Base-by-base conservation (phyloP, 2,797 vertebrate genomes). In the Lutjanus argentimaculatus region DNA sequence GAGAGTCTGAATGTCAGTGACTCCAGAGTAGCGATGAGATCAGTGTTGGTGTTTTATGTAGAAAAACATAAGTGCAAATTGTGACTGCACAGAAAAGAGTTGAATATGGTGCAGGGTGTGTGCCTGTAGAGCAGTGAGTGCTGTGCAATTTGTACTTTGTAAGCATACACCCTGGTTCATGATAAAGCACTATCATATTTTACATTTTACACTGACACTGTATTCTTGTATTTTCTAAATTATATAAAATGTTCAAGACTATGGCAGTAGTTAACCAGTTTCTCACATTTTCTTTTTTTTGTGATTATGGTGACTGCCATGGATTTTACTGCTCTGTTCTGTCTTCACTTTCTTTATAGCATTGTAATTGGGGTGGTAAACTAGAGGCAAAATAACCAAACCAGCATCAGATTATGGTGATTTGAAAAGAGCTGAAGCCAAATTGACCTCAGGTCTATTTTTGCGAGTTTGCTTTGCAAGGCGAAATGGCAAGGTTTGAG, bases 361-460 rank as follows among this genome's bases (percentile, higher is more conserved):
- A 75, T 67, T 72, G 14, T 78, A 84, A 85, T 72, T 81, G 46
- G 83, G 77, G 77, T 84, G 57, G 72, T 80, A 62, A 89, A 55
- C 67, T 66, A 14, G 67, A 78, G 72, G 72, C 79, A 87, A 79
- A 90, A 87, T 66, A 82, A 80, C 85, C 48, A 64, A 79, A 85
- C 64, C 66, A 81, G 77, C 74, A 66, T 87, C 58, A 84, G 71
- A 91, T 85, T 57, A 85, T 80, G 77, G 85, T 89, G 46, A 85
- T 89, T 89, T 88, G 25, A 79, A 84, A 68, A 76, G 65, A 58
- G 22, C 67, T 65, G 46, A 65, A 70, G 72, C 85, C 78, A 80
- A 80, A 80, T 68, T 85, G 78, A 77, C 70, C 79, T 69, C 65
- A 6, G 22, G 49, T 75, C 62, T 86, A 82, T 85, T 82, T 90